Base-by-base conservation (phyloP, 2,888 invertebrate genomes). In the Caenorhabditis imperialis region DNA sequence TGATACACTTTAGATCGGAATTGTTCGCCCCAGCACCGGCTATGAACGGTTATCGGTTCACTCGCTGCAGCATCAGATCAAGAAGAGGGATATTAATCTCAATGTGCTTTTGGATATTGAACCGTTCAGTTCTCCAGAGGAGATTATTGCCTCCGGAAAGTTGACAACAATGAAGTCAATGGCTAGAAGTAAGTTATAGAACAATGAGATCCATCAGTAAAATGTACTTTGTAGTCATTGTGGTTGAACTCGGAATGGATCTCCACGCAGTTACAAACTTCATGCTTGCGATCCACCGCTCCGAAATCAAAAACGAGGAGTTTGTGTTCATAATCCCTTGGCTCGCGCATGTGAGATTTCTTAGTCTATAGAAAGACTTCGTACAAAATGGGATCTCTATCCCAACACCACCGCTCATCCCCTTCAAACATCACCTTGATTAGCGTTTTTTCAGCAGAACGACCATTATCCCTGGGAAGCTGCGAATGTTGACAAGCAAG, bases 391-490 rank as follows among this genome's bases (percentile, higher is more conserved):
- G n/a, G n/a, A n/a, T n/a, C n/a, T n/a, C n/a, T n/a, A n/a, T n/a
- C n/a, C n/a, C n/a, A n/a, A n/a, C n/a, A n/a, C n/a, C n/a, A n/a
- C n/a, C n/a, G n/a, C n/a, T n/a, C n/a, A n/a, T n/a, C 20, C 4
- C 27, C 22, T 30, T 23, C 44, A 51, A 16, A 38, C 12, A 63
- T 48, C 38, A 60, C 40, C 20, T 23, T n/a, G n/a, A 23, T 35
- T 5, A n/a, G 6, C 30, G 6, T 6, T 14, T 2, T 23, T 60
- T 57, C 35, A 74, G 67, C 55, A 71, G 50, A 79, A 85, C 70
- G 86, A 86, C 37, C 85, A 86, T 60, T 85, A 86, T 57, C 86
- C 86, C 0, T 86, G 86, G 86, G 86, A 86, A 65, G 81, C 86
- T 3, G 74, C 79, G 6, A 85, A 83, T 58, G 77, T 87, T 25